Evolutionary conservation across 2,113 vertebrate species (phyloP), one percentile per base, ranked within the genome.

Genomic region (Phycodurus eques): DNA sequence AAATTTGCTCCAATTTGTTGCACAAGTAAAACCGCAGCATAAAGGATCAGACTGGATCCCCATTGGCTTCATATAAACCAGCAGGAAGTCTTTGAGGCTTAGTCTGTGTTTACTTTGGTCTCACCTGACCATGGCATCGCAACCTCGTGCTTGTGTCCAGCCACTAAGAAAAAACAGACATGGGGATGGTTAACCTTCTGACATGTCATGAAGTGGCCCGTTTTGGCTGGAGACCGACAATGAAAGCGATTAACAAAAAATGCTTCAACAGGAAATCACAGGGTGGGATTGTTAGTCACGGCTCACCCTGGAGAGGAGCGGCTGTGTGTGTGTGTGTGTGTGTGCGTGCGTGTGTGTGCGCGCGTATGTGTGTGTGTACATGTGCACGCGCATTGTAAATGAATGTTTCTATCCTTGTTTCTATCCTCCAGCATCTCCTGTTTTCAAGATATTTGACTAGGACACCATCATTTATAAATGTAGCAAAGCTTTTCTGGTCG

Each of bases 221-320:
- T n/a, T 68, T 10, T n/a, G 22, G 14, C 72, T 75, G 39, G 69
- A 72, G 69, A 44, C 66, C 17, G 15, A 35, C 9, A n/a, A 72
- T 62, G 20, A 68, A 44, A n/a, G 44, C 9, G 15, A 68, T 70
- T 27, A 70, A 39, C 47, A 63, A 6, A 11, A 49, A 35, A 20
- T 51, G 70, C 75, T 70, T 46, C 19, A 79, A 78, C 72, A 87
- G 73, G 77, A 83, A 83, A 60, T 77, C 67, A 60, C 54, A 79
- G 78, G 79, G 78, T 83, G 80, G 73, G 68, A 81, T 73, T 56
- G 8, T 73, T 69, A 80, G 68, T 77, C 67, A 79, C 19, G 57
- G 51, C 1, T 0, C 2, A 2, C 57, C 59, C 19, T 20, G 10
- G 43, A 69, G 73, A 76, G 22, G 70, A 71, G 71, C 15, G 46